A percentile compares a stretch with the other conserved stretches of the same genome.
phyloP scores from a whole-genome alignment of 2,113 vertebrate species.

The Notiomystis cincta region DNA sequence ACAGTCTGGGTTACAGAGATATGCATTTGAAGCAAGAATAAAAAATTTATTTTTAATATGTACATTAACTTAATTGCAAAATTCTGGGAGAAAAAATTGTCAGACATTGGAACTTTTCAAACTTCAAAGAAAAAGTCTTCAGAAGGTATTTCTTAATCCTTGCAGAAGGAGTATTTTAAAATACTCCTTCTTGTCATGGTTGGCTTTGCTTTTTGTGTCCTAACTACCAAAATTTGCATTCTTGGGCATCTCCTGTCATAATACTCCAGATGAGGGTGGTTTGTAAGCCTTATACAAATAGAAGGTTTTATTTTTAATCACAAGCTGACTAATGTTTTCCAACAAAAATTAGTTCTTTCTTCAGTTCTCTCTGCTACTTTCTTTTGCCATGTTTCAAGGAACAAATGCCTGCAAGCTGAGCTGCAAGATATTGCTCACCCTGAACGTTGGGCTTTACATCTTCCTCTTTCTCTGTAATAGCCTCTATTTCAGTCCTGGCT shows the following conservation, averaged over 20 bases:
- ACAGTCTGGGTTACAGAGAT: background rate
- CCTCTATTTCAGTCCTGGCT: background rate
- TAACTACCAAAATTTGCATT: background rate
- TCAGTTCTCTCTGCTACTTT: background rate
- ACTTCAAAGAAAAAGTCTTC: background rate
- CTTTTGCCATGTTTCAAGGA: background rate
- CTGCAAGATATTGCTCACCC: background rate
- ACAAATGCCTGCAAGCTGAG: background rate
- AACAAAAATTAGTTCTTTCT: background rate
- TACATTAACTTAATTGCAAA: background rate
- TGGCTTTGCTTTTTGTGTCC: background rate
- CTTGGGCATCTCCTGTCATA: background rate
- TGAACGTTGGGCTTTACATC: background rate
- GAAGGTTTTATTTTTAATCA: background rate
- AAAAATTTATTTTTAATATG: background rate
- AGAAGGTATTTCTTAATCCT: background rate
- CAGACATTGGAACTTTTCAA: background rate
- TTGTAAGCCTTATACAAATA: background rate
- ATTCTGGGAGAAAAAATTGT: background rate
- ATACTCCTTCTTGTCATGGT: background rate
- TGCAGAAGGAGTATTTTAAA: background rate
- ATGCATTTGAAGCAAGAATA: background rate
- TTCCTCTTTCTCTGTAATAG: background rate
- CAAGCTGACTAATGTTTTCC: background rate
- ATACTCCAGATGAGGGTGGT: background rate